Conservation (phyloP, 2,113 vertebrate genomes). For the Salvelinus fontinalis region DNA sequence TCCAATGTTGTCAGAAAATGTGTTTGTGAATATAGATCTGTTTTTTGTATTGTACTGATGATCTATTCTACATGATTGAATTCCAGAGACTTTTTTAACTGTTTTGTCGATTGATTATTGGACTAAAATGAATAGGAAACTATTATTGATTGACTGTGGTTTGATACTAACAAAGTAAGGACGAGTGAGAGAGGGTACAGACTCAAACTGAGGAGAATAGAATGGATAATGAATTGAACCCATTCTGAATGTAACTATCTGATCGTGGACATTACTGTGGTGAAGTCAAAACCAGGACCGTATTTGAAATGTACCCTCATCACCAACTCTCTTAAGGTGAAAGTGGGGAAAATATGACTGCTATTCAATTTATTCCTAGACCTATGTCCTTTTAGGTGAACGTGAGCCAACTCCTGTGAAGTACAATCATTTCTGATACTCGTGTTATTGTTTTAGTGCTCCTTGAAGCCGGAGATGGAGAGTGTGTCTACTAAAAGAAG, state of each 20-base stretch:
- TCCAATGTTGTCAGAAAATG: neutral
- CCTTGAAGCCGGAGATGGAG: constrained; percentile 44
- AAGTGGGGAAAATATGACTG: constrained; percentile 18
- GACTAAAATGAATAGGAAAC: neutral
- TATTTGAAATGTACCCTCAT: neutral
- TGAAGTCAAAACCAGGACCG: neutral
- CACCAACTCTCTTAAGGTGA: neutral
- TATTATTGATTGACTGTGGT: neutral
- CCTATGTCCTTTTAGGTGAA: constrained; percentile 55
- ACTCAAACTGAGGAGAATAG: neutral
- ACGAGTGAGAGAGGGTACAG: neutral
- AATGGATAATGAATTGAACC: neutral
- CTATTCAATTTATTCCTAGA: constrained; percentile 22
- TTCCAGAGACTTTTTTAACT: neutral
- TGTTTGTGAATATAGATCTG: neutral
- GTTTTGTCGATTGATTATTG: neutral
- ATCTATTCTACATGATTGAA: neutral
- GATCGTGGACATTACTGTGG: neutral
- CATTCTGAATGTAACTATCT: neutral
- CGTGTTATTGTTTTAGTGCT: constrained; percentile 25
- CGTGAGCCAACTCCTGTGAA: constrained; percentile 62
- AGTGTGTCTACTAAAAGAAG: constrained; percentile 28
- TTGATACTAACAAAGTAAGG: neutral
- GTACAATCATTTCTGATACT: constrained; percentile 69
- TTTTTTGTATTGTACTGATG: neutral